Base-by-base conservation (phyloP, 2,797 vertebrate genomes). In the Odontamblyopus rebecca region DNA sequence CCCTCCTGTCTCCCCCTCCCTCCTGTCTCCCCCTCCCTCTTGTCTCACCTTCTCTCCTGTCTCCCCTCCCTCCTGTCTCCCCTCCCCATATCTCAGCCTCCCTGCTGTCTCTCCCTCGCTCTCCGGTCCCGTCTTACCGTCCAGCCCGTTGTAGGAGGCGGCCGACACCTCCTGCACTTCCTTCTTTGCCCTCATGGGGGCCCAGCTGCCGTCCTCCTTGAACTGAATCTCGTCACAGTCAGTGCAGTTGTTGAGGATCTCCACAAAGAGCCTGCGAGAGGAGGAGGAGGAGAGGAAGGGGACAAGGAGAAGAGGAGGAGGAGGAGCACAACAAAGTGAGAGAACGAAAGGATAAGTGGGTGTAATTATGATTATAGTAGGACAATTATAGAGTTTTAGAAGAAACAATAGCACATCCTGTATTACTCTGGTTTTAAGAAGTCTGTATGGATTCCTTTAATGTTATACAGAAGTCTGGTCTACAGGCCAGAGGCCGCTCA, bases 161-260 rank as follows among this genome's bases (percentile, higher is more conserved):
- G 94, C 92, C 81, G 95, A 94, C 27, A 99, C 96, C 75, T 99
- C 97, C 88, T 98, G 97, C 68, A 98, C 95, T 30, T 99, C 96
- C 88, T 96, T 98, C 90, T 98, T 98, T 0, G 95, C 96, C 66
- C 96, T 96, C 97, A 99, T 99, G 1, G 98, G 97, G 73, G 97
- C 89, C 98, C 98, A 99, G 0, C 92, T 96, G 12, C 98, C 97
- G 57, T 99, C 97, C 79, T 99, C 97, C 82, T 98, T 98, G 76
- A 99, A 99, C 85, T 99, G 97, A 85, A 99, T 99, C 85, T 99
- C 98, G 76, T 99, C 97, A 86, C 97, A 98, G 79, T 99, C 98
- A 70, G 95, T 95, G 68, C 97, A 99, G 79, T 94, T 98, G 88
- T 96, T 99, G 73, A 99, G 88, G 88, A 99, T 99, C 85, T 99